Percentiles rank a stretch among this genome's conserved stretches.
phyloP scores from a whole-genome alignment of 2,888 invertebrate species.

The Tenthredo amoena region DNA sequence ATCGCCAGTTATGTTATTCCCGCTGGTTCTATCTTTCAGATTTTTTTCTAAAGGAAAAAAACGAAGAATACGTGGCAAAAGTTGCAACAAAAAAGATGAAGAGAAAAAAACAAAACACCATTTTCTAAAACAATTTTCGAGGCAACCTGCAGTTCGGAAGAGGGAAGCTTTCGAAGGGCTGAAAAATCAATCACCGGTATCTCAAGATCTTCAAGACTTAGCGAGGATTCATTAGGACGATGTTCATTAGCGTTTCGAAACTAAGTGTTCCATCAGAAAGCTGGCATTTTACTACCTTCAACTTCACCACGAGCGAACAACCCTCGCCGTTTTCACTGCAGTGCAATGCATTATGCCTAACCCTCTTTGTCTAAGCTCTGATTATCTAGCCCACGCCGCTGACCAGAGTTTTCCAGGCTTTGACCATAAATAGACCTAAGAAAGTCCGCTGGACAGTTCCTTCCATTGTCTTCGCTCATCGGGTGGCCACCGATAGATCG shows the following conservation, averaged over 20 bases:
- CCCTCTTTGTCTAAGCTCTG: slow-evolving; percentile 56
- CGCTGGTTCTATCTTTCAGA: neutral
- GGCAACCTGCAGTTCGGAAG: neutral
- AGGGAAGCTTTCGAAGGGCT: neutral
- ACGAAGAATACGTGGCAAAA: neutral
- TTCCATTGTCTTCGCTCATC: slow-evolving; percentile 43
- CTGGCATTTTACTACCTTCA: slow-evolving; percentile 17
- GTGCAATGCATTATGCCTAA: slow-evolving; percentile 52
- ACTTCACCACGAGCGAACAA: neutral
- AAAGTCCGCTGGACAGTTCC: slow-evolving; percentile 34
- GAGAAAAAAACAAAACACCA: neutral
- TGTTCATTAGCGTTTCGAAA: slow-evolving; percentile 71
- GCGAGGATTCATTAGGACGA: slow-evolving; percentile 73
- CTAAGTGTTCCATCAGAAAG: slow-evolving; percentile 56
- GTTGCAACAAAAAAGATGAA: neutral
- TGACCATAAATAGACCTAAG: slow-evolving; percentile 28
- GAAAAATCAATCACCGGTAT: slow-evolving; percentile 59
- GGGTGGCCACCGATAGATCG: slow-evolving; percentile 43
- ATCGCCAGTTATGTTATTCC: neutral
- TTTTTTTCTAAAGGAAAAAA: neutral
- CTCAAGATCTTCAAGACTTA: slow-evolving; percentile 62
- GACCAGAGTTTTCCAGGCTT: slow-evolving; percentile 2
- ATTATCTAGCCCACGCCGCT: slow-evolving; percentile 60
- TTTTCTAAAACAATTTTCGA: neutral
- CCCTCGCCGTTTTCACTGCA: neutral